Base-by-base conservation (phyloP, 1,140 invertebrate genomes). In the Lordiphosa mommai region DNA sequence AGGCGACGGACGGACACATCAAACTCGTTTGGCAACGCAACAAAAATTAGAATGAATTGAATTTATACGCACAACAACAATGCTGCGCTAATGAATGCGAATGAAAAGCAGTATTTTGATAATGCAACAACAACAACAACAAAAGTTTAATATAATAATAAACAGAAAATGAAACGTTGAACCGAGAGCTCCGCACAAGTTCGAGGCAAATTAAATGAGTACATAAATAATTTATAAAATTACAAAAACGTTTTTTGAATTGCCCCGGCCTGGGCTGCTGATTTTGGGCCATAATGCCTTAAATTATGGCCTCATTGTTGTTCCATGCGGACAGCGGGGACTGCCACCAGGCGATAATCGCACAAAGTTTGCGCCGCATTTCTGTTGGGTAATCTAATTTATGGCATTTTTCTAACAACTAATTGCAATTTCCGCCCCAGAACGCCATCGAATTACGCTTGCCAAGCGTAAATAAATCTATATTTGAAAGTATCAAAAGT, bases 221-320 rank as follows among this genome's bases (percentile, higher is more conserved):
- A 77, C 61, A 82, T 82, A 84, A 82, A 82, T 76, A 84, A 84
- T 82, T 68, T 68, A 84, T 84, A 68, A 74, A 82, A 84, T 82
- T 72, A 61, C 57, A 68, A 76, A 77, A 84, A 76, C 60, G 64
- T 56, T 79, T 77, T 79, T 65, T 23, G 63, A 72, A 72, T 67
- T 79, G 51, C 57, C 53, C 57, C 53, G 63, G 32, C 30, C 17
- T 41, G 47, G 49, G 30, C 43, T 48, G 41, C 49, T 46, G 71
- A 66, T 82, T 80, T 17, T 82, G 16, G 74, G 63, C 71, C 77
- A 84, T 84, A 84, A 84, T 84, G 72, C 63, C 72, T 72, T 77
- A 84, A 82, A 82, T 82, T 84, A 82, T 82, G 72, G 72, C 67
- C 63, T 65, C 67, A 82, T 82, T 82, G 76, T 82, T 84, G 76